Conservation (phyloP, 1,140 invertebrate genomes). For the Pachypsylla venusta region DNA sequence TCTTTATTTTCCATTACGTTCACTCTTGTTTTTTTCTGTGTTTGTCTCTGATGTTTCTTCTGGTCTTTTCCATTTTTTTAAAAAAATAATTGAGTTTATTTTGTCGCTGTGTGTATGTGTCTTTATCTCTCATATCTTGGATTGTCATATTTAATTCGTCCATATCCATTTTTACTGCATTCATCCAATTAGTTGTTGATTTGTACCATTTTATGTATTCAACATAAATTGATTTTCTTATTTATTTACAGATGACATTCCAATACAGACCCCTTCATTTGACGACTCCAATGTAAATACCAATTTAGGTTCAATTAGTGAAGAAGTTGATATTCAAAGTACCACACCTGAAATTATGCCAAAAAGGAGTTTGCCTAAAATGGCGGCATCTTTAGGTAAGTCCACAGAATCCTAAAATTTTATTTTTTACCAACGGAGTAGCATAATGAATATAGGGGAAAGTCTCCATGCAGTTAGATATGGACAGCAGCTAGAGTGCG, state of each 20-base stretch:
- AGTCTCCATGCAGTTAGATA: too few species aligned
- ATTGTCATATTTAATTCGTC: too few species aligned
- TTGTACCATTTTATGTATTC: neutral
- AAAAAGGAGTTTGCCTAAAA: constrained; percentile 25
- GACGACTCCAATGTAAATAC: constrained; percentile 20
- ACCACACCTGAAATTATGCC: constrained; percentile 17
- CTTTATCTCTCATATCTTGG: too few species aligned
- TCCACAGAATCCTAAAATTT: too few species aligned
- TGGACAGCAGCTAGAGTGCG: too few species aligned
- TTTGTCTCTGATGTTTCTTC: constrained; percentile 6
- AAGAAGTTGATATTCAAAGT: constrained; percentile 28
- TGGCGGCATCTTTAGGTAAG: constrained; percentile 27
- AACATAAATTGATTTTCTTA: constrained; percentile 7
- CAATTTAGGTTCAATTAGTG: constrained; percentile 28
- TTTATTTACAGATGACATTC: constrained; percentile 30
- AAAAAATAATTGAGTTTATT: neutral
- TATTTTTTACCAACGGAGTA: too few species aligned
- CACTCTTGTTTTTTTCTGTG: constrained; percentile 10
- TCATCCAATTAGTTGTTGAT: constrained; percentile 3
- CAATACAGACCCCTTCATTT: constrained; percentile 27
- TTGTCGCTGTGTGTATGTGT: neutral
- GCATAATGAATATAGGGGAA: too few species aligned
- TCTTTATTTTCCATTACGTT: constrained; percentile 12
- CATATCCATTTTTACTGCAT: neutral
- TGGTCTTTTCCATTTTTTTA: neutral